Evolutionary conservation across 2,888 invertebrate genomes (phyloP).

Genomic region (Nasonovia ribisnigri): DNA sequence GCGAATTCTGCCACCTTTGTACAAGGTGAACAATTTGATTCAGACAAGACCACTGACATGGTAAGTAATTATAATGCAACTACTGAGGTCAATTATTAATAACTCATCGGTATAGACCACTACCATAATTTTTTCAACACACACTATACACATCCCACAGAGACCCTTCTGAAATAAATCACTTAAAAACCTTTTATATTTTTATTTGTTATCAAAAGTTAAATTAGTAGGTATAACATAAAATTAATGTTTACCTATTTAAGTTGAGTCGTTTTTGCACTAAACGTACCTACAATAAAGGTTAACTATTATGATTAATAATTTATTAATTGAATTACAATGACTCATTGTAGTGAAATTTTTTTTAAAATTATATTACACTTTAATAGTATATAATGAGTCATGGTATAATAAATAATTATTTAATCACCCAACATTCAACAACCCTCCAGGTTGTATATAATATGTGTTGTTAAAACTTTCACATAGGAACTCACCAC

Average conservation of each 20-base stretch:
- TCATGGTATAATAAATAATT: too few species aligned
- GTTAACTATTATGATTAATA: neutral
- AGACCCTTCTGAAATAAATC: neutral
- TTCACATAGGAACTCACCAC: too few species aligned
- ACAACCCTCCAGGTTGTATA: too few species aligned
- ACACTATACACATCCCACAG: neutral
- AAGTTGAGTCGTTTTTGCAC: neutral
- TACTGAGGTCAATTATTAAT: neutral
- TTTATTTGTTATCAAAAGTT: neutral
- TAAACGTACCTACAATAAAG: neutral
- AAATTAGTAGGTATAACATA: neutral
- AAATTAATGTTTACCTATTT: neutral
- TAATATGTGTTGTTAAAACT: too few species aligned
- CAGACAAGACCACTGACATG: neutral
- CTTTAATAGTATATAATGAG: too few species aligned
- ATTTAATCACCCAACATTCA: too few species aligned
- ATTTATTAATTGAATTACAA: too few species aligned
- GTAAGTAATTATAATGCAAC: neutral
- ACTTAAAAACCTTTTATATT: neutral
- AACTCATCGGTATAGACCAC: neutral
- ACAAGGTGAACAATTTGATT: constrained; percentile 26
- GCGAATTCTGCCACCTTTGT: constrained; percentile 12
- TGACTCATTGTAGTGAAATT: too few species aligned
- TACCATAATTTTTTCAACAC: neutral
- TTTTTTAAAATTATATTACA: too few species aligned